These are phyloP conservation scores for Hemibagrus wyckioides DNA, from an alignment of 2,113 vertebrate species.

Conservation along the genomic window DNA sequence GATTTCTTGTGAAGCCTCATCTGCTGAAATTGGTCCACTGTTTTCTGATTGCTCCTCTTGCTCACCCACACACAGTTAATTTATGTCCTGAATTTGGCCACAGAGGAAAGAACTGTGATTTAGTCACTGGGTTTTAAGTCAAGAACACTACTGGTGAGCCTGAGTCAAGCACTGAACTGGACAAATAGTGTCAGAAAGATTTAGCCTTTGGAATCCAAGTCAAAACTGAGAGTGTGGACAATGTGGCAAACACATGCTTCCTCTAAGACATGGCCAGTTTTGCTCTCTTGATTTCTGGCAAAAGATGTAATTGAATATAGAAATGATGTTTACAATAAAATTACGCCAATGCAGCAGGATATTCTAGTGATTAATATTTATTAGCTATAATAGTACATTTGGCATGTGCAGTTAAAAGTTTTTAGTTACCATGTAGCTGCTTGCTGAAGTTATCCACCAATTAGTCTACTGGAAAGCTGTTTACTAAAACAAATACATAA, in stretches of 20 bases:
- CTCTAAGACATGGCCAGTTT: background rate
- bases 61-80: conserved; percentile 28
- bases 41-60: conserved; percentile 42
- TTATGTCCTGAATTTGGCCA: conserved; percentile 22
- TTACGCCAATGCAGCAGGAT: background rate
- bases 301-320: background rate
- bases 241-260: background rate
- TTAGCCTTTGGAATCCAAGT: background rate
- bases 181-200: background rate
- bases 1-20: conserved; percentile 55
- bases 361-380: background rate
- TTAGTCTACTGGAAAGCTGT: too few species aligned
- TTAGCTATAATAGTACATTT: background rate
- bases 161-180: background rate
- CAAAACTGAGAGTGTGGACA: background rate
- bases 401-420: background rate
- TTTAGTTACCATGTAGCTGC: background rate
- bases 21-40: conserved; percentile 47
- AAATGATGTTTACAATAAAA: background rate
- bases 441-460: background rate
- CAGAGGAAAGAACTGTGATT: conserved; percentile 24
- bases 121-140: conserved; percentile 18
- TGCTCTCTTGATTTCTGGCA: background rate
- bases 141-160: background rate
- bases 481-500: too few species aligned